phyloP scores from a whole-genome alignment of 2,113 vertebrate species.

The Trematomus loennbergii region DNA sequence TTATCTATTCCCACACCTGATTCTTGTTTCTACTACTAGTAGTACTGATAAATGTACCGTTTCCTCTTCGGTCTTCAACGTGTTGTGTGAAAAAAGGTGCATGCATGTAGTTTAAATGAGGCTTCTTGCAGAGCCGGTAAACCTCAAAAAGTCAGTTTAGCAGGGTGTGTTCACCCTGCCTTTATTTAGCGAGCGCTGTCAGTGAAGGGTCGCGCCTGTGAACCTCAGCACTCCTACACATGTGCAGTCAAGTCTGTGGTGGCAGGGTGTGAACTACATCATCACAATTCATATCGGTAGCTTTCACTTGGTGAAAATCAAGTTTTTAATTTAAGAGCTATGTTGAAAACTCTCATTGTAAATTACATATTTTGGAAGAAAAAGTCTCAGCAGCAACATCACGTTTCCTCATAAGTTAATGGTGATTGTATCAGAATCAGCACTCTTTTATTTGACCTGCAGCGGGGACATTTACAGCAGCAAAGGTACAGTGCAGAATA shows the following conservation, averaged over 20 bases:
- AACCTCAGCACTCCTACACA: slow-evolving; percentile 27
- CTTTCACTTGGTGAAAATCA: not conserved
- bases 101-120: not conserved
- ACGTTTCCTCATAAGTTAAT: not conserved
- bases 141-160: slow-evolving; percentile 77
- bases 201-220: not conserved
- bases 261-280: slow-evolving; percentile 19
- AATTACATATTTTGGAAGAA: too few relatives aligned
- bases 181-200: not conserved
- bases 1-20: not conserved
- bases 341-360: not conserved
- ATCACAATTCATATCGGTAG: not conserved
- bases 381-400: too few relatives aligned
- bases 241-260: not conserved
- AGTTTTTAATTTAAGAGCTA: not conserved
- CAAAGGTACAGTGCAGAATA: too few relatives aligned
- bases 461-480: too few relatives aligned
- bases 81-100: slow-evolving; percentile 35
- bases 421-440: not conserved
- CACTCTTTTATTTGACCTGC: too few relatives aligned
- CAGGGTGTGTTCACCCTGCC: slow-evolving; percentile 32
- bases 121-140: slow-evolving; percentile 34
- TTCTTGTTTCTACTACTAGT: not conserved
- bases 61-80: not conserved
- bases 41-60: too few relatives aligned